Conservation (phyloP, 2,797 vertebrate species). For the Thunnus albacares region DNA sequence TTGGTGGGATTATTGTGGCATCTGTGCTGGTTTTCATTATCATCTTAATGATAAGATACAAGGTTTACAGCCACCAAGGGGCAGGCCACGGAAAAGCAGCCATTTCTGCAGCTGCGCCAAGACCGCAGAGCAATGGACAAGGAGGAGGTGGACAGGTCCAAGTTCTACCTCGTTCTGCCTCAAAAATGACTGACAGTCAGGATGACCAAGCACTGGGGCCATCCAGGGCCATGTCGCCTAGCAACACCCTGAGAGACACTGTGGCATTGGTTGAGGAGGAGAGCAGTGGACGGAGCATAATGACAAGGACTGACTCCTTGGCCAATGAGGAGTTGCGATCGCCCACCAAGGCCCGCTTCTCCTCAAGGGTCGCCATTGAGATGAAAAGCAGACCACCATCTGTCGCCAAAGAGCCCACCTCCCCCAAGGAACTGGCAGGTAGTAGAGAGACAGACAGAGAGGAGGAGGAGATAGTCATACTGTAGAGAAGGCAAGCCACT, state of each 20-base stretch:
- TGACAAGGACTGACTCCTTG: constrained; percentile 79
- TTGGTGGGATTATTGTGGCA: constrained; percentile 96
- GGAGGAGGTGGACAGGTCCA: constrained; percentile 74
- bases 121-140: constrained; percentile 82
- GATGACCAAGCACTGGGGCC: constrained; percentile 76
- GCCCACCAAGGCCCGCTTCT: constrained; percentile 81
- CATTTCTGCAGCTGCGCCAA: constrained; percentile 63
- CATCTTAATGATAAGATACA: constrained; percentile 96
- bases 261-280: constrained; percentile 85
- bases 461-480: neutral
- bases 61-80: constrained; percentile 91
- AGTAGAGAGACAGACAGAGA: constrained; percentile 42
- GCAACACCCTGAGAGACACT: constrained; percentile 82
- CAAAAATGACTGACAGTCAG: constrained; percentile 85
- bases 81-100: constrained; percentile 83
- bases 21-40: constrained; percentile 96
- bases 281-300: constrained; percentile 70
- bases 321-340: constrained; percentile 82
- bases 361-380: constrained; percentile 86
- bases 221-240: constrained; percentile 76
- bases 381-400: constrained; percentile 84
- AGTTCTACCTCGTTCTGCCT: constrained; percentile 82
- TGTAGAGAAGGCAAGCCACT: constrained; percentile 1
- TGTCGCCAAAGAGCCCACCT: constrained; percentile 83
- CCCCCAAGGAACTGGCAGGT: constrained; percentile 82